Percentiles rank a stretch among this genome's conserved stretches.
phyloP scores from a whole-genome alignment of 2,888 invertebrate genomes.

The Diploptera punctata region DNA sequence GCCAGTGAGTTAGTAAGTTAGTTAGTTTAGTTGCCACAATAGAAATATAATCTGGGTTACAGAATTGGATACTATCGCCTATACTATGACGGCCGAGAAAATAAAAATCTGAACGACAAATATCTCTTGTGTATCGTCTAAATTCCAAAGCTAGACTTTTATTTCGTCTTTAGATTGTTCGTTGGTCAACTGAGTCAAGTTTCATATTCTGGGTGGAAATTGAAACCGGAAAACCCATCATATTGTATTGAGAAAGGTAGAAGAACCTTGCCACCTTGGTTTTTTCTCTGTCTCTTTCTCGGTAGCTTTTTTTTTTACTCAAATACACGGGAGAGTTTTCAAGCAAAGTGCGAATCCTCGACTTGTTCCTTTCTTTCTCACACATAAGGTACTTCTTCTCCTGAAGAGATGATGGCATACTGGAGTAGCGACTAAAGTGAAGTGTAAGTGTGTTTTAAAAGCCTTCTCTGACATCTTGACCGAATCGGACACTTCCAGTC shows the following conservation, averaged over 20 bases:
- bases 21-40: too few species aligned
- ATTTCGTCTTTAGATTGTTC: too few species aligned
- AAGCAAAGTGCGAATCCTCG: constrained; percentile 23
- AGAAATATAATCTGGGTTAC: too few species aligned
- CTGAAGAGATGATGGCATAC: constrained; percentile 38
- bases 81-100: too few species aligned
- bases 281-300: constrained; percentile 9
- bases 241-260: constrained; percentile 23
- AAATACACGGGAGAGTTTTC: constrained; percentile 28
- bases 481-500: constrained; percentile 58
- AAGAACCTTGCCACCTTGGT: not conserved
- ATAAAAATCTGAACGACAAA: too few species aligned
- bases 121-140: too few species aligned
- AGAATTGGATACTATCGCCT: too few species aligned
- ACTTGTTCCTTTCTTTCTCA: not conserved
- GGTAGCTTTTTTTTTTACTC: constrained; percentile 30
- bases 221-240: constrained; percentile 16
- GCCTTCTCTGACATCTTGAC: constrained; percentile 60
- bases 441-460: constrained; percentile 58
- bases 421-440: constrained; percentile 43
- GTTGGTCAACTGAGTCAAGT: not conserved
- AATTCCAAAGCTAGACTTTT: too few species aligned
- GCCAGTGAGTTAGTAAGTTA: too few species aligned
- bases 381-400: constrained; percentile 26
- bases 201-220: constrained; percentile 7